A percentile compares a stretch with the other conserved stretches of the same genome.
phyloP scores from a whole-genome alignment of 2,888 invertebrate genomes.

The Drosophila yooni region DNA sequence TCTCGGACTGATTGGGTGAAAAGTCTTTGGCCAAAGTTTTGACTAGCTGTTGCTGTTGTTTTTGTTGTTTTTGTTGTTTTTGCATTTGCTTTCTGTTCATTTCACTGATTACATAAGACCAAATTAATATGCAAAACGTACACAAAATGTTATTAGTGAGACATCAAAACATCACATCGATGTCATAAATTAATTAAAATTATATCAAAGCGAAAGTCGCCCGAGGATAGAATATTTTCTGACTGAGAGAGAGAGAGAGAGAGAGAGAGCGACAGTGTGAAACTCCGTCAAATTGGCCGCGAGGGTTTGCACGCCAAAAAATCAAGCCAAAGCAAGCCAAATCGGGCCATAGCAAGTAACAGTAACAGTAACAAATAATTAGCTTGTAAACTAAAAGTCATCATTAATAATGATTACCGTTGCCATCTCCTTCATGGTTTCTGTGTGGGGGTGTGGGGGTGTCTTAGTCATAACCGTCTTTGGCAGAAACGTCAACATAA shows the following conservation, averaged over 20 bases:
- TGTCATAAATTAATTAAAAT: constrained; percentile 76
- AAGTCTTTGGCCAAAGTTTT: neutral
- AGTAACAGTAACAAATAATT: constrained; percentile 78
- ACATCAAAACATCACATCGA: constrained; percentile 62
- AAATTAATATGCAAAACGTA: constrained; percentile 57
- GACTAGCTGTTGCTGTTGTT: neutral
- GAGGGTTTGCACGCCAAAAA: constrained; percentile 10
- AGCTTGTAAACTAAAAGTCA: constrained; percentile 81
- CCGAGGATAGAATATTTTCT: constrained; percentile 21
- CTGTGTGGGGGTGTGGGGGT: constrained; percentile 13
- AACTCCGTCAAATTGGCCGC: constrained; percentile 1
- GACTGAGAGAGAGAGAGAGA: neutral
- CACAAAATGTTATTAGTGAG: constrained; percentile 60
- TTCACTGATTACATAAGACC: constrained; percentile 43
- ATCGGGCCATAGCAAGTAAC: constrained; percentile 14
- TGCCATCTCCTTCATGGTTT: constrained; percentile 33
- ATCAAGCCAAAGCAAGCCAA: constrained; percentile 7
- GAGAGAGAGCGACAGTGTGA: neutral
- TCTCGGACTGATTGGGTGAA: neutral
- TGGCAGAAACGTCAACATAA: constrained; percentile 77
- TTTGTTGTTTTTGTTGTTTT: neutral
- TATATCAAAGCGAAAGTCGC: constrained; percentile 69
- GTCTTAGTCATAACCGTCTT: constrained; percentile 27
- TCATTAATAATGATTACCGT: constrained; percentile 79
- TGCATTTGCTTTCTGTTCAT: constrained; percentile 2